Evolutionary conservation across 2,113 vertebrate genomes (phyloP).

Genomic region (Rhodinocichla rosea): DNA sequence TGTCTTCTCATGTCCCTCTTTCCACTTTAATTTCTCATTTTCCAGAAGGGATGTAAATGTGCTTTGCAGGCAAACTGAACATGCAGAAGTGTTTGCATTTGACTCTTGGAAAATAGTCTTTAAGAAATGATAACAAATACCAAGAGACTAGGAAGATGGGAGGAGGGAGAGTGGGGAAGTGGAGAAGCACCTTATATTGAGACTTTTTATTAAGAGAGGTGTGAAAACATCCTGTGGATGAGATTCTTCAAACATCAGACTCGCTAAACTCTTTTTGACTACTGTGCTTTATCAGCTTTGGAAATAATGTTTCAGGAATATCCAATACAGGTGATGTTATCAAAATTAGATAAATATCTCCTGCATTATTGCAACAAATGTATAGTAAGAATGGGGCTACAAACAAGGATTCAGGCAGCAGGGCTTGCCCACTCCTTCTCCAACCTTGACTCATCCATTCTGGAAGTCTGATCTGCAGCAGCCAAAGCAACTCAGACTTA

Average conservation of each 20-base stretch:
- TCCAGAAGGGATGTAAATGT: not conserved
- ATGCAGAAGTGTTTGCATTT: not conserved
- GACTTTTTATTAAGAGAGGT: not conserved
- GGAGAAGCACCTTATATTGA: not conserved
- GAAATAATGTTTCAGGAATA: not conserved
- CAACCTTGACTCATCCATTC: not conserved
- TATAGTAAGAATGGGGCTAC: not conserved
- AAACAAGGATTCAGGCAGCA: not conserved
- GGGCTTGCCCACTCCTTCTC: not conserved
- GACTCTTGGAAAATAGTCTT: not conserved
- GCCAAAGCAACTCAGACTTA: not conserved
- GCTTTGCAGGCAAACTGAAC: not conserved
- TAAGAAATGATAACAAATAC: not conserved
- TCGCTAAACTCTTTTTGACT: not conserved
- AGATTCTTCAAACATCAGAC: not conserved
- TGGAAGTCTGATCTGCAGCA: not conserved
- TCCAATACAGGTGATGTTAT: not conserved
- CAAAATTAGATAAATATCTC: not conserved
- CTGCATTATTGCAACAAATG: not conserved
- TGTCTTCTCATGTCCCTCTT: not conserved
- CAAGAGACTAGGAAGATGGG: not conserved
- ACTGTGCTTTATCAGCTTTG: not conserved
- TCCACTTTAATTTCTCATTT: not conserved
- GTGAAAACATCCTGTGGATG: not conserved
- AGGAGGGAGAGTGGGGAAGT: not conserved